Evolutionary conservation across 2,888 invertebrate species (phyloP), one percentile per base, ranked within the genome.

Genomic region (Drosophila paranaensis): DNA sequence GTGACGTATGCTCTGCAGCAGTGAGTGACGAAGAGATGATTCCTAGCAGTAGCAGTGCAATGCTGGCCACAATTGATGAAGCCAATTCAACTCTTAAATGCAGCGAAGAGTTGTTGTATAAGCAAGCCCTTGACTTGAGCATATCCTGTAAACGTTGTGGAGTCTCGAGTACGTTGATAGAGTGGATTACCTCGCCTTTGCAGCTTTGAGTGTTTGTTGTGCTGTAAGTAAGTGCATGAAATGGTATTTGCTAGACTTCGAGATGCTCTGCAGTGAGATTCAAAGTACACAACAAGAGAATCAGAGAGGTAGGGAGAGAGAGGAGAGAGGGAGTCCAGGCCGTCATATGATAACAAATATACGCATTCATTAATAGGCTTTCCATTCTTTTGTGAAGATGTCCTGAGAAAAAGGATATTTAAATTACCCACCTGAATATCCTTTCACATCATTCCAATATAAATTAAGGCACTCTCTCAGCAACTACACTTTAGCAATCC

Each of bases 1-100:
- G 50, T 74, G 79, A 74, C 79, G 75, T 74, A 62, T 46, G 33
- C 2, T 20, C 20, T 20, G 2, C 30, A 2, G 53, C 9, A 58
- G 65, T 65, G 58, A 45, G 45, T 20, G 14, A 9, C n/a, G 10
- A 11, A 14, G 1, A 11, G 6, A 20, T n/a, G 39, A 30, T 10
- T 33, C 16, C 33, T 20, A 40, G 13, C 4, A 46, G 30, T 11
- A 16, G 11, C 16, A 39, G 57, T 46, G 14, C 30, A 33, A 57
- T 42, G 40, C 48, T 60, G 16, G 30, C 48, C 27, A 2, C 42
- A 33, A 0, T 9, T 13, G 13, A 37, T 25, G 6, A 11, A 33
- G 30, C 48, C 9, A 33, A 2, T 13, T 42, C 0, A 10, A 1
- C n/a, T n/a, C 5, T 10, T 1, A n/a, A 30, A 30, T 48, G 30